phyloP scores from a whole-genome alignment of 2,888 invertebrate genomes.

The Morpho achilles region DNA sequence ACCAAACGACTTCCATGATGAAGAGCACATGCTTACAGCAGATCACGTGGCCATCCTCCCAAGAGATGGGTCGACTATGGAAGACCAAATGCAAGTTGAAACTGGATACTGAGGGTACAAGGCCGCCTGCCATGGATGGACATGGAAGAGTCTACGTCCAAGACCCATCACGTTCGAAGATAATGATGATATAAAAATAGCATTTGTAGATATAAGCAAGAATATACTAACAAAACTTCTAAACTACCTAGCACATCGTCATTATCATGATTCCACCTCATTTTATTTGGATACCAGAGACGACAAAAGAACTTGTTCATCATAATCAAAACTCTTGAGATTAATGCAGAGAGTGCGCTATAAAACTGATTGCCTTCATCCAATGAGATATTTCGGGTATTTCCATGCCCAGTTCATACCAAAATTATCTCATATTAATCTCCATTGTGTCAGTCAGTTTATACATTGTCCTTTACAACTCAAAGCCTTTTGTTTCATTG shows the following conservation, averaged over 20 bases:
- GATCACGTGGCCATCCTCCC: no score
- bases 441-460: background rate
- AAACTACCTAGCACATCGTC: background rate
- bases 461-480: background rate
- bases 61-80: no score
- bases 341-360: slow-evolving; percentile 34
- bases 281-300: slow-evolving; percentile 14
- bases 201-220: background rate
- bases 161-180: no score
- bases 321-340: slow-evolving; percentile 23
- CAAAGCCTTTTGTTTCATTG: no score
- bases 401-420: background rate
- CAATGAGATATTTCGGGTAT: slow-evolving; percentile 26
- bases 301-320: slow-evolving; percentile 22
- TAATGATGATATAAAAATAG: no score
- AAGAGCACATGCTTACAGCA: no score
- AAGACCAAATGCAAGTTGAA: no score
- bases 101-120: no score
- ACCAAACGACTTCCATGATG: no score
- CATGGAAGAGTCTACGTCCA: no score
- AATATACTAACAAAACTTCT: background rate
- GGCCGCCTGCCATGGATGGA: no score
- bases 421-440: background rate
- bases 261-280: background rate
- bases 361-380: slow-evolving; percentile 28